Percentiles rank a stretch among this genome's conserved stretches.
Evolutionary conservation across 2,797 vertebrate genomes (phyloP).

Genomic region (Phyllotis vaccarum): DNA sequence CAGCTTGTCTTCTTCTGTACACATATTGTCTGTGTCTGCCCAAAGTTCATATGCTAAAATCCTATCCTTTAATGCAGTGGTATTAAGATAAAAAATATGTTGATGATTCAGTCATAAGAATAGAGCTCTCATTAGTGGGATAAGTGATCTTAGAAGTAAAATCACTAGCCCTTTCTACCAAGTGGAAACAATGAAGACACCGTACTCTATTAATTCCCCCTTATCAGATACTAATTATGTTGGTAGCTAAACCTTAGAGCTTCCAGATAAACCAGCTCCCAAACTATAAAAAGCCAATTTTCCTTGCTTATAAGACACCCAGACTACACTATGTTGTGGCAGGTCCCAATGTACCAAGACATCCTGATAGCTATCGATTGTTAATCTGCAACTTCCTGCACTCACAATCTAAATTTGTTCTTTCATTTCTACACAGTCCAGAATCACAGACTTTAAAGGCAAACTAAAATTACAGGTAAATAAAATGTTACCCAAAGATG

Average conservation of each 20-base stretch:
- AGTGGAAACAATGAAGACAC: not conserved
- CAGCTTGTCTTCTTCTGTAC: not conserved
- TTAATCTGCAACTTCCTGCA: not conserved
- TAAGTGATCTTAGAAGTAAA: not conserved
- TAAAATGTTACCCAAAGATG: not conserved
- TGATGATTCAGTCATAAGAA: not conserved
- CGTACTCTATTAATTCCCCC: not conserved
- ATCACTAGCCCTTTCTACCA: not conserved
- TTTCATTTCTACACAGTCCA: not conserved
- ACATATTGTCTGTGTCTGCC: not conserved
- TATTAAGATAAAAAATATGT: not conserved
- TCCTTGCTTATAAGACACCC: not conserved
- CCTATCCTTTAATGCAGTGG: not conserved
- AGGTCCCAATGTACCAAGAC: not conserved
- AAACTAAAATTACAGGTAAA: conserved; percentile 13
- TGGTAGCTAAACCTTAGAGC: not conserved
- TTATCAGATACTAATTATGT: not conserved
- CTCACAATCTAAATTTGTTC: not conserved
- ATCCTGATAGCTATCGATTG: not conserved
- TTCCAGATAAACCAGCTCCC: not conserved
- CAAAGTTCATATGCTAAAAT: not conserved
- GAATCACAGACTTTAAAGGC: conserved; percentile 14
- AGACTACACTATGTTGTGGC: not conserved
- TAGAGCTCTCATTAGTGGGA: not conserved
- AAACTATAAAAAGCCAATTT: not conserved